These are phyloP conservation scores for Dryadula phaetusa DNA, from an alignment of 2,888 invertebrate genomes.

Conservation along the genomic window DNA sequence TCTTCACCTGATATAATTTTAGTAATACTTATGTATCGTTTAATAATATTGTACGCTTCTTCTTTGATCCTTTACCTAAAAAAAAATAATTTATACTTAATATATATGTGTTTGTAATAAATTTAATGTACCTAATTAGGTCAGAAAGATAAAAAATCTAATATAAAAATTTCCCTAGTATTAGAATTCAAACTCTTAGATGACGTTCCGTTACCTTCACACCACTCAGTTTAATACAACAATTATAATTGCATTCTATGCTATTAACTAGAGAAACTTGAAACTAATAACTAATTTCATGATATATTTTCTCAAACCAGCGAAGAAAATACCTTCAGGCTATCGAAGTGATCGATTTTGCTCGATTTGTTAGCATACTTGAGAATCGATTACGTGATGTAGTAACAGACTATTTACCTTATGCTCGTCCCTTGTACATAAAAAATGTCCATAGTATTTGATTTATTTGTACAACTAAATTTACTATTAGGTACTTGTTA, in stretches of 20 bases:
- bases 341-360: conserved; percentile 49
- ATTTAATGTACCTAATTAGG: too few species aligned
- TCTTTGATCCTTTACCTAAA: too few species aligned
- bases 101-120: too few species aligned
- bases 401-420: conserved; percentile 37
- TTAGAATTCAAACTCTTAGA: too few species aligned
- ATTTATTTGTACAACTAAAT: conserved; percentile 15
- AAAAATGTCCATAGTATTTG: conserved; percentile 18
- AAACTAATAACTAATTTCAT: conserved; percentile 37
- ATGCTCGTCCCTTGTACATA: conserved; percentile 17
- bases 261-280: conserved; percentile 30
- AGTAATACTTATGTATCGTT: too few species aligned
- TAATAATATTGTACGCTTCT: too few species aligned
- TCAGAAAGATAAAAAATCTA: too few species aligned
- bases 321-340: conserved; percentile 41
- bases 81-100: too few species aligned
- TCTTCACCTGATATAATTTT: too few species aligned
- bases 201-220: background rate
- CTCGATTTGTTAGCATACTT: conserved; percentile 63
- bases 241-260: conserved; percentile 13
- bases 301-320: conserved; percentile 41
- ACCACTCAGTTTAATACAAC: background rate
- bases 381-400: conserved; percentile 64
- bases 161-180: too few species aligned
- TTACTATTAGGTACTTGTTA: conserved; percentile 4